Evolutionary conservation across 2,888 invertebrate genomes (phyloP).

Genomic region (Rhabditoides inermis): DNA sequence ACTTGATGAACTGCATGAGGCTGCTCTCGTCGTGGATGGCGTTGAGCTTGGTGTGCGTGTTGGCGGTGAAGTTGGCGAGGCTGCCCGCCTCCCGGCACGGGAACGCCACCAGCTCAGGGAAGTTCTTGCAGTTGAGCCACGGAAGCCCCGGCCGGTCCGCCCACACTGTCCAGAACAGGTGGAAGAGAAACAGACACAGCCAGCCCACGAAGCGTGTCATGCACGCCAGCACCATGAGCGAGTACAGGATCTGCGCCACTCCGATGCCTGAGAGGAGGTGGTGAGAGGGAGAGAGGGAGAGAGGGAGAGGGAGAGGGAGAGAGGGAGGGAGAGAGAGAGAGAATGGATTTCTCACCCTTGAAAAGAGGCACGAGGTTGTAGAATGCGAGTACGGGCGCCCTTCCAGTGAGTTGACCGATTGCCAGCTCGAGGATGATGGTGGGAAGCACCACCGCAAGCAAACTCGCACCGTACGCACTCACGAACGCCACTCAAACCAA

Average conservation of each 20-base stretch:
- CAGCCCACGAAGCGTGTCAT: conserved; percentile 44
- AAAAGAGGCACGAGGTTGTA: conserved; percentile 49
- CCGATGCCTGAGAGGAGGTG: conserved; percentile 41
- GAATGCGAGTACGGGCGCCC: conserved; percentile 49
- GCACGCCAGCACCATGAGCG: conserved; percentile 32
- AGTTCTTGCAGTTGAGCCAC: conserved; percentile 48
- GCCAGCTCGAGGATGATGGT: conserved; percentile 49
- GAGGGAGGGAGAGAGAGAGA: too few relatives aligned
- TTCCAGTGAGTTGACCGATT: conserved; percentile 50
- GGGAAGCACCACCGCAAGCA: conserved; percentile 41
- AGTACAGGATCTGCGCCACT: conserved; percentile 42
- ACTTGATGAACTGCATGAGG: conserved; percentile 46
- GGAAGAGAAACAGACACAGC: conserved; percentile 42
- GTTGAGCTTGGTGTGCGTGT: conserved; percentile 22
- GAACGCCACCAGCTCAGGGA: conserved; percentile 38
- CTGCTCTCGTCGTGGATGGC: conserved; percentile 36
- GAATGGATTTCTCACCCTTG: conserved; percentile 41
- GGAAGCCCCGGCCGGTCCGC: conserved; percentile 41
- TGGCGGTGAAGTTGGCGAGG: conserved; percentile 29
- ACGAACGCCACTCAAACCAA: conserved; percentile 46
- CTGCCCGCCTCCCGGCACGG: conserved; percentile 40
- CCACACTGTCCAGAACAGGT: conserved; percentile 41
- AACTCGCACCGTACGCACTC: conserved; percentile 42
- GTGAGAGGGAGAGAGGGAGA: too few relatives aligned
- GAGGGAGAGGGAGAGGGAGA: too few relatives aligned